Evolutionary conservation across 2,113 vertebrate species (phyloP).

Genomic region (Microtus richardsoni): DNA sequence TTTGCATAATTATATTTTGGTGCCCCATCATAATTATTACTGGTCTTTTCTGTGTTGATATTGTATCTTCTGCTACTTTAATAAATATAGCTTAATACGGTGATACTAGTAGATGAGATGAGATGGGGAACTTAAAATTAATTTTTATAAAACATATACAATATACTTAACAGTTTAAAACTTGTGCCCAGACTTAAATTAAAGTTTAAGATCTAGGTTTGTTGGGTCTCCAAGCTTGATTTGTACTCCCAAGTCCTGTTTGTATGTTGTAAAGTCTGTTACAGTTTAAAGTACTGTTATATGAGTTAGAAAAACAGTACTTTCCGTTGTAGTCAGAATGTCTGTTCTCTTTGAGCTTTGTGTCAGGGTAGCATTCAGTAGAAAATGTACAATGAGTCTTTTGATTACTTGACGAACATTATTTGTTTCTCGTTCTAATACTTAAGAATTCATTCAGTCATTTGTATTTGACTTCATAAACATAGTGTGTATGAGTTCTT

Average conservation of each 20-base stretch:
- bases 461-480: conserved; percentile 64
- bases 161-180: conserved; percentile 54
- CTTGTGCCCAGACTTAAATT: conserved; percentile 23
- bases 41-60: conserved; percentile 3
- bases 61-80: conserved; percentile 37
- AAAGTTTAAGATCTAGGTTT: conserved; percentile 9
- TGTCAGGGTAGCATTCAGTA: conserved; percentile 34
- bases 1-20: conserved; percentile 29
- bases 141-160: conserved; percentile 23
- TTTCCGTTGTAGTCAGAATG: conserved; percentile 57
- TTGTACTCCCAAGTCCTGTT: conserved; percentile 51
- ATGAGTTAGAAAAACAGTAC: conserved; percentile 26
- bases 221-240: conserved; percentile 29
- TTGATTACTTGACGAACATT: conserved; percentile 50
- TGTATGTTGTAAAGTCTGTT: conserved; percentile 64
- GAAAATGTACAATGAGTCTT: conserved; percentile 67
- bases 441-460: conserved; percentile 41
- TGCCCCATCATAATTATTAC: conserved; percentile 25
- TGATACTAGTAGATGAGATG: conserved; percentile 41
- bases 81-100: not conserved
- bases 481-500: conserved; percentile 38
- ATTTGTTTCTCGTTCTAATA: conserved; percentile 57
- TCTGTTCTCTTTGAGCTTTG: conserved; percentile 56
- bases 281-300: not conserved
- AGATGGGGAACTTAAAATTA: not conserved